Base-by-base conservation (phyloP, 1,140 invertebrate genomes). In the Laodelphax striatellus region DNA sequence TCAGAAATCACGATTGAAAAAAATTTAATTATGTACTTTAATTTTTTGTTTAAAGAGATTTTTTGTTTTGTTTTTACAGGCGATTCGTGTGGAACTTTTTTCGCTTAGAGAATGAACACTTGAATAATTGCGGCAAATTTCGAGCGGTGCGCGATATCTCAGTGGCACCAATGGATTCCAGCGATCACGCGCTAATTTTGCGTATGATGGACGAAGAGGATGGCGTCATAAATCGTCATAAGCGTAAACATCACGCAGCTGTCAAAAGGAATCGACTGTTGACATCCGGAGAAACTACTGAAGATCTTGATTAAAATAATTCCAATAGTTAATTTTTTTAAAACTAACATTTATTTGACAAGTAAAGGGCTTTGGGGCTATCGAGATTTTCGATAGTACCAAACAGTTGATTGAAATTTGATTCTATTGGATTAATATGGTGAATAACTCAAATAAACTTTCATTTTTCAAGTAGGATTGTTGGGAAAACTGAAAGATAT, bases 81-180 rank as follows among this genome's bases (percentile, higher is more conserved):
- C 80, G 96, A 60, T 99, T 99, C 77, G 85, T 99, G 41, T 99
- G 97, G 97, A 99, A 99, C 75, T 99, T 96, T 73, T 98, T 99
- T 78, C 95, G 97, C 0, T 73, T 99, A 63, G 97, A 99, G 77
- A 99, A 99, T 76, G 97, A 99, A 70, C 97, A 99, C 81, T 77
- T 99, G 6, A 99, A 99, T 76, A 99, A 99, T 77, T 99, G 96
- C 77, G 97, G 97, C 75, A 94, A 98, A 78, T 99, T 99, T 78
- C 80, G 97, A 70, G 97, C 97, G 4, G 97, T 99, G 0, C 76
- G 97, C 19, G 97, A 99, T 73, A 99, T 99, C 62, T 97, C 93
- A 0, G 94, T 99, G 21, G 94, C 94, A 10, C 97, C 97, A 0
- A 84, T 98, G 19, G 92, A 97, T 74, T 89, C 90, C 56, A 93